Percentiles rank a stretch among this genome's conserved stretches.
Conservation (phyloP, 1,140 invertebrate genomes). For the Eueides isabella region DNA sequence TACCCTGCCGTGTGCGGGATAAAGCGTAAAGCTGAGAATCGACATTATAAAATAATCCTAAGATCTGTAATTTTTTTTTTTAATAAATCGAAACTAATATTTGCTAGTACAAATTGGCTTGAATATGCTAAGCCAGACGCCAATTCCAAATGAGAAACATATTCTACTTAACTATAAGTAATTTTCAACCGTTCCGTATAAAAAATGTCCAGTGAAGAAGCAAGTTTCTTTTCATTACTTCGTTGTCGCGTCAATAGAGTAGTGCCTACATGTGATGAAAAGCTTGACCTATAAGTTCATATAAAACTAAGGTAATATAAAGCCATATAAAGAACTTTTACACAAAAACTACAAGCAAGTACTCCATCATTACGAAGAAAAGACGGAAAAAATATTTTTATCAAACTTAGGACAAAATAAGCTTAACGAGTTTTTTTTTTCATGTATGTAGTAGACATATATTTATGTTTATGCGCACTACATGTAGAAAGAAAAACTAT, state of each 20-base stretch:
- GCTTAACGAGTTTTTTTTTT: neutral
- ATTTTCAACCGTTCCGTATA: neutral
- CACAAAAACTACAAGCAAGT: neutral
- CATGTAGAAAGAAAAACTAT: neutral
- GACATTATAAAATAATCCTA: too few relatives aligned
- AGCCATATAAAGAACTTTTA: constrained; percentile 2
- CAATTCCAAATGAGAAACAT: neutral
- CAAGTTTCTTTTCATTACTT: constrained; percentile 2
- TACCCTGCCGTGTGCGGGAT: too few relatives aligned
- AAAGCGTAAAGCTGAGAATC: too few relatives aligned
- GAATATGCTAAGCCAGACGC: too few relatives aligned
- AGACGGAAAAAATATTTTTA: neutral
- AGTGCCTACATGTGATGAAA: constrained; percentile 20
- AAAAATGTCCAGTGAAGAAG: neutral
- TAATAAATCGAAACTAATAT: too few relatives aligned
- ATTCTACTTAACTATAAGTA: neutral
- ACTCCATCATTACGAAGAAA: neutral
- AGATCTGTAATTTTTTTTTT: too few relatives aligned
- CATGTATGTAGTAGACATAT: neutral
- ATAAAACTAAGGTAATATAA: constrained; percentile 27
- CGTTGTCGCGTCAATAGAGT: neutral
- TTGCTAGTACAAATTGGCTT: too few relatives aligned
- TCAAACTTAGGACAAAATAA: neutral
- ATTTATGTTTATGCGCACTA: too few relatives aligned
- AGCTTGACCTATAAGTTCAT: constrained; percentile 22